Base-by-base conservation (phyloP, 2,888 invertebrate species). In the Epirrhoe tristata region DNA sequence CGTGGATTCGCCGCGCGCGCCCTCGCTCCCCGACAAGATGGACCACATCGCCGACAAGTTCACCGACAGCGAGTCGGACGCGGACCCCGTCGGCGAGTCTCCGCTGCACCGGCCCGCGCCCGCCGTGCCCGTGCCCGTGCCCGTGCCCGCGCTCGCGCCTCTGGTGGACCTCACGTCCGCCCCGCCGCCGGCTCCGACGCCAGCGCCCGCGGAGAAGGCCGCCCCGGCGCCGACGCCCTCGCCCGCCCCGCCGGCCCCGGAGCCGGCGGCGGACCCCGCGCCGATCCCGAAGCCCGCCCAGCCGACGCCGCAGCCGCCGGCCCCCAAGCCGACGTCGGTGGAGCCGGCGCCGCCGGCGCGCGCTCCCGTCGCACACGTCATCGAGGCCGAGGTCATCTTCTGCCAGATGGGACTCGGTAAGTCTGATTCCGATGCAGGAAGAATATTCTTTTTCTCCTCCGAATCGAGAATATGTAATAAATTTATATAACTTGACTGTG, bases 361-460 rank as follows among this genome's bases (percentile, higher is more conserved):
- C 71, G 83, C 84, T 60, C 87, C 91, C 64, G 78, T 88, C 64
- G 90, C 94, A 43, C 93, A 93, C 80, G 91, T 94, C 81, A 95
- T 95, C 70, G 95, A 95, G 79, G 95, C 96, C 52, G 96, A 96
- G 80, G 95, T 95, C 74, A 95, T 96, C 80, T 96, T 96, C 91
- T 94, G 95, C 84, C 95, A 95, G 86, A 95, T 96, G 94, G 96
- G 96, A 78, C 89, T 96, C 59, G 96, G 96, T 96, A 83, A 96
- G 91, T 48, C 7, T 16, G 6, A 16, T 48, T 48, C 4, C 5
- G 48, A 14, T 48, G 14, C 48, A 14, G 14, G 14, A 43, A 43
- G 12, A 3, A 12, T 5, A 43, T 12, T 43, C 39, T 43, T 43
- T 12, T 43, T 43, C 39, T 10, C 8, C 16, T 16, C 3, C 16